Conservation (phyloP, 2,797 vertebrate species). For the Poeciliopsis infans region DNA sequence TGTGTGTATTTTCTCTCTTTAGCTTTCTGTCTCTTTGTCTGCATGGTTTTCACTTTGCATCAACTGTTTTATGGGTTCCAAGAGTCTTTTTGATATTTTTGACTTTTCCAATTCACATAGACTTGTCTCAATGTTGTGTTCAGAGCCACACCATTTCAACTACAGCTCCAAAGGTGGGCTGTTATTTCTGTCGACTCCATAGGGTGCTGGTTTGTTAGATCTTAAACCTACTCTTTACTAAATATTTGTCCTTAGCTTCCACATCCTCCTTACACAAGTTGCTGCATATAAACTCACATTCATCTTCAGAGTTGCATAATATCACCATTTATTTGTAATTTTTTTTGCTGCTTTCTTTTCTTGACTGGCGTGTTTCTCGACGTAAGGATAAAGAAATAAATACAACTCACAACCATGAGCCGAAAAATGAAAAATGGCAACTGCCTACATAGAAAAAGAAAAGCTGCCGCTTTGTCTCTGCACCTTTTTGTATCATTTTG, state of each 20-base stretch:
- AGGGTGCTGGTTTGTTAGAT: neutral
- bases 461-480: neutral
- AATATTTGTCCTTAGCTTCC: neutral
- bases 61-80: neutral
- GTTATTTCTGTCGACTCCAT: neutral
- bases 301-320: too few species aligned
- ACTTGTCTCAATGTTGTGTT: too few species aligned
- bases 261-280: neutral
- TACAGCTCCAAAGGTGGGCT: neutral
- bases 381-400: neutral
- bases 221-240: neutral
- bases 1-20: constrained; percentile 9
- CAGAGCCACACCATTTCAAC: neutral
- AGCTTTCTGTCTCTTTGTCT: neutral
- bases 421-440: neutral
- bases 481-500: constrained; percentile 7
- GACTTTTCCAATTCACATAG: too few species aligned
- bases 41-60: neutral
- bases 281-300: too few species aligned
- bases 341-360: neutral
- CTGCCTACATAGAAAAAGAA: neutral
- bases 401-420: neutral
- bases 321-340: neutral
- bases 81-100: neutral
- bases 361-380: neutral